Percentiles rank a stretch among this genome's conserved stretches.
Evolutionary conservation across 2,888 invertebrate genomes (phyloP).

Genomic region (Matsumyia berberina): DNA sequence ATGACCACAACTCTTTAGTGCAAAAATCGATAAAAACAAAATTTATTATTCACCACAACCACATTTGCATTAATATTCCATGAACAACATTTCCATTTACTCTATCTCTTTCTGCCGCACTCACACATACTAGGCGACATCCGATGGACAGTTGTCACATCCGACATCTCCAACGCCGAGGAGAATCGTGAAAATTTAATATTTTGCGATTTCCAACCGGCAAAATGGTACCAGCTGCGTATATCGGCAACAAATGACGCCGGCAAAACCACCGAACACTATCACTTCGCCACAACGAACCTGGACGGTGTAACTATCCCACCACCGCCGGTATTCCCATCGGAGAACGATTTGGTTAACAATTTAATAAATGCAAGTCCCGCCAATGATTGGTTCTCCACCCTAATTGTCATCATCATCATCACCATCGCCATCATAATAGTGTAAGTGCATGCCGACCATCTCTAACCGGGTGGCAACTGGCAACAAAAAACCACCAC

Average conservation of each 20-base stretch:
- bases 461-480: neutral
- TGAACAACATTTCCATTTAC: conserved; percentile 24
- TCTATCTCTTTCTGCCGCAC: conserved; percentile 14
- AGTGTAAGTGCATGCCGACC: conserved; percentile 80
- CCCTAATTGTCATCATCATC: conserved; percentile 82
- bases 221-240: conserved; percentile 87
- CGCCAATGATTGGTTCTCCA: conserved; percentile 83
- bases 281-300: conserved; percentile 86
- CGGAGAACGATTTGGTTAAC: conserved; percentile 83
- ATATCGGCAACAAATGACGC: conserved; percentile 87
- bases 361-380: conserved; percentile 83
- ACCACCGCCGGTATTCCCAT: conserved; percentile 82
- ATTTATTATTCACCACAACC: conserved; percentile 11
- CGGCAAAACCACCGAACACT: conserved; percentile 87
- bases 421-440: conserved; percentile 82
- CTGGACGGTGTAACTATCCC: conserved; percentile 85
- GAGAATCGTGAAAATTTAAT: conserved; percentile 84
- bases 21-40: neutral
- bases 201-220: conserved; percentile 86
- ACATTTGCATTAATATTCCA: conserved; percentile 27
- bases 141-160: conserved; percentile 84
- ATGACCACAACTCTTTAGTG: too few species aligned
- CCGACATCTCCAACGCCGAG: conserved; percentile 84
- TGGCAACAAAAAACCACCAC: neutral
- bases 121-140: conserved; percentile 80